Evolutionary conservation across 2,888 invertebrate genomes (phyloP).

Genomic region (Lumbricus terrestris): DNA sequence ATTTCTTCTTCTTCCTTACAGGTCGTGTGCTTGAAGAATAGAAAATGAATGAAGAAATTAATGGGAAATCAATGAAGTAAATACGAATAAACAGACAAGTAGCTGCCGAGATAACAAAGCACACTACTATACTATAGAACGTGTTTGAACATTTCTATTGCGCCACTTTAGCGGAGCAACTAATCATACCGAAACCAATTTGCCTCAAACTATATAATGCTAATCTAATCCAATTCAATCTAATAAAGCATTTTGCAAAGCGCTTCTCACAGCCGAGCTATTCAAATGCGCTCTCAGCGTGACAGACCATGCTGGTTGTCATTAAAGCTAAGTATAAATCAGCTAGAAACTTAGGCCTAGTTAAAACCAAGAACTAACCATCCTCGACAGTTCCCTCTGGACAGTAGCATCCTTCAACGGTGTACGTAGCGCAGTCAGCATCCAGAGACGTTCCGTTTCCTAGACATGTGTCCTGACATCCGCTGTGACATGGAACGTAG

Average conservation of each 20-base stretch:
- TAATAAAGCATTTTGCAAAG: no score
- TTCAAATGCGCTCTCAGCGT: no score
- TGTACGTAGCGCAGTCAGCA: constrained; percentile 38
- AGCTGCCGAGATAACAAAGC: neutral
- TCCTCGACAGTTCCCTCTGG: constrained; percentile 32
- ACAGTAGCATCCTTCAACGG: constrained; percentile 38
- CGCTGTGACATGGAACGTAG: constrained; percentile 33
- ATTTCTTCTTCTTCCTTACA: neutral
- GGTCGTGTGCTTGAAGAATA: neutral
- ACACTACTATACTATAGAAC: neutral
- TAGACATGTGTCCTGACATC: constrained; percentile 29
- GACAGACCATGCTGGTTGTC: no score
- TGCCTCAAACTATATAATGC: no score
- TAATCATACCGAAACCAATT: no score
- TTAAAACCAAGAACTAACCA: constrained; percentile 40
- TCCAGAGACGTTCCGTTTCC: constrained; percentile 14
- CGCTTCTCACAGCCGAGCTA: no score
- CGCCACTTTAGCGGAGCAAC: no score
- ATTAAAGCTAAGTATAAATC: no score
- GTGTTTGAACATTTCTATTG: neutral
- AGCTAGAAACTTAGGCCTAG: no score
- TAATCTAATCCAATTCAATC: no score
- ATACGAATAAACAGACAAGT: neutral
- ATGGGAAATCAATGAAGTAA: neutral
- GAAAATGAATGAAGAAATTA: neutral